Conservation (phyloP, 2,888 invertebrate genomes). For the Tinea pellionella region DNA sequence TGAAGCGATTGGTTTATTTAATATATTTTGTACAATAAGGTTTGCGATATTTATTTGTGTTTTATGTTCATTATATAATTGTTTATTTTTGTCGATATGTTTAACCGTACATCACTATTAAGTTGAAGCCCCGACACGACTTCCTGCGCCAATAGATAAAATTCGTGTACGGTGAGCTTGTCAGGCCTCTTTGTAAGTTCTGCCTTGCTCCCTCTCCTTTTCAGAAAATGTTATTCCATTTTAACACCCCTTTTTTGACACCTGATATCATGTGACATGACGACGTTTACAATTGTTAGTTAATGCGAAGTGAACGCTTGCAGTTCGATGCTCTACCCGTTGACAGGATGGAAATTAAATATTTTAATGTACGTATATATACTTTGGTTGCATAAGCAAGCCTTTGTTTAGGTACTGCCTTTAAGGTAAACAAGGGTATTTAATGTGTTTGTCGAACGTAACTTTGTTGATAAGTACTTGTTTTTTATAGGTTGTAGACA, state of each 20-base stretch:
- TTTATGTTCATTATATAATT: too few relatives aligned
- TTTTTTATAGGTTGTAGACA: too few relatives aligned
- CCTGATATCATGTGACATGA: neutral
- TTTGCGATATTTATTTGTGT: neutral
- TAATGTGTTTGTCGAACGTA: too few relatives aligned
- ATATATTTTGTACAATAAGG: too few relatives aligned
- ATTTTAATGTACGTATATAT: too few relatives aligned
- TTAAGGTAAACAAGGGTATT: too few relatives aligned
- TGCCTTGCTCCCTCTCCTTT: neutral
- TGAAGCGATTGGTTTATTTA: too few relatives aligned
- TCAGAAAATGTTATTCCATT: neutral
- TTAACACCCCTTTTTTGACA: slow-evolving; percentile 1
- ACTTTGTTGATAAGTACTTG: too few relatives aligned
- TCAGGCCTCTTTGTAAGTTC: slow-evolving; percentile 3
- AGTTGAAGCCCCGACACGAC: neutral
- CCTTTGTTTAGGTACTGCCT: neutral
- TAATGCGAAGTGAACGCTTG: neutral
- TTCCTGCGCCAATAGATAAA: slow-evolving; percentile 11
- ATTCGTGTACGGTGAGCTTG: slow-evolving; percentile 5
- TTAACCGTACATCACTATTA: neutral
- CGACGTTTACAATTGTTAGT: neutral
- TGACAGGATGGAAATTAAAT: too few relatives aligned
- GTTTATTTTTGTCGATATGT: neutral
- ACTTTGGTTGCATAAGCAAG: neutral
- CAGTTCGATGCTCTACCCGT: neutral